Conservation (phyloP, 2,888 invertebrate genomes). For the Nephrocerus scutellatus region DNA sequence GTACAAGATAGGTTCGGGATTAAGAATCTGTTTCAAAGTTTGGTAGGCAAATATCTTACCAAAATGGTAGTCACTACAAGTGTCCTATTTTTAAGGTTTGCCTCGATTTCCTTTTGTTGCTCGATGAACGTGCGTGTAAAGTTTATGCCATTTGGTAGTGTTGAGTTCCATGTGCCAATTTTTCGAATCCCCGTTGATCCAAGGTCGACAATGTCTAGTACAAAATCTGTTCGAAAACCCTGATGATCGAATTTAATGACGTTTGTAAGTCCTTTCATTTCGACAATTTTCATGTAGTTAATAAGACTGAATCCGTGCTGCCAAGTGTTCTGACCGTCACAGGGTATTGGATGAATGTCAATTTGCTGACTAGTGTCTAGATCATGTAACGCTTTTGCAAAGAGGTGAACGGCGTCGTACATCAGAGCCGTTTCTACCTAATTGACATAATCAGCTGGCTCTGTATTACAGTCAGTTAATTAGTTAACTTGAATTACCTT, state of each 20-base stretch:
- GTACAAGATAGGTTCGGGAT: neutral
- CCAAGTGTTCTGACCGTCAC: conserved; percentile 86
- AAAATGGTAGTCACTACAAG: conserved; percentile 84
- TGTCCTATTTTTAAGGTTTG: conserved; percentile 85
- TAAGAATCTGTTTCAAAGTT: neutral
- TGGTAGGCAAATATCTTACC: conserved; percentile 54
- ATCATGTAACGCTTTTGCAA: conserved; percentile 86
- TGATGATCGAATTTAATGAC: conserved; percentile 90
- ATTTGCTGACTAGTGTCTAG: conserved; percentile 85
- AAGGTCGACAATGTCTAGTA: conserved; percentile 85
- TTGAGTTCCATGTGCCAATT: conserved; percentile 84
- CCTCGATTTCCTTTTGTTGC: conserved; percentile 79
- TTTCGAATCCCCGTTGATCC: conserved; percentile 75
- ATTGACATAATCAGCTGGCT: too few relatives aligned
- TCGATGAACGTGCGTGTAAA: conserved; percentile 81
- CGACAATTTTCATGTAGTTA: conserved; percentile 95
- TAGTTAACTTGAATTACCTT: conserved; percentile 52
- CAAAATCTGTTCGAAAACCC: conserved; percentile 87
- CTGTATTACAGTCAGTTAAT: too few relatives aligned
- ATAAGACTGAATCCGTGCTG: conserved; percentile 89
- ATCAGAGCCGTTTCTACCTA: conserved; percentile 93
- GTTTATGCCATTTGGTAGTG: conserved; percentile 66
- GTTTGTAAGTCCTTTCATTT: conserved; percentile 88
- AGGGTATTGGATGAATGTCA: conserved; percentile 78
- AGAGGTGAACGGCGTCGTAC: conserved; percentile 93